Evolutionary conservation across 1,140 invertebrate species (phyloP).

Genomic region (Meloidogyne exigua): DNA sequence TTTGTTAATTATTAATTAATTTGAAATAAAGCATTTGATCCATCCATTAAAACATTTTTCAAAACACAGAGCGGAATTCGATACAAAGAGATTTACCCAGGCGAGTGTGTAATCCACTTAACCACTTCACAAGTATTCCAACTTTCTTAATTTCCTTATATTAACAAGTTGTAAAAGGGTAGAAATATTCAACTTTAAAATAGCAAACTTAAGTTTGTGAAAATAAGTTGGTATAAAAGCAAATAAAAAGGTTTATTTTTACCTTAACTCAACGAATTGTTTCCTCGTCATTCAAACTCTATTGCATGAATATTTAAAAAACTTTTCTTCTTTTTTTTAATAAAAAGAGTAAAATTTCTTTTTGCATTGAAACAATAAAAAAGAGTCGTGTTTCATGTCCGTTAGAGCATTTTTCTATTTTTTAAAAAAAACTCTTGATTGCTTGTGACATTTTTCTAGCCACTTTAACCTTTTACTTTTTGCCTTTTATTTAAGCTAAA

Average conservation of each 20-base stretch:
- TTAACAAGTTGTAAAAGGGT: too few species aligned
- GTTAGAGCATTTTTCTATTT: background rate
- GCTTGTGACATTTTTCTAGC: background rate
- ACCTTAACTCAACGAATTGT: background rate
- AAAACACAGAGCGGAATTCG: too few species aligned
- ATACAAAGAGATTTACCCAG: too few species aligned
- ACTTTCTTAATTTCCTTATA: too few species aligned
- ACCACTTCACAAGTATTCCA: too few species aligned
- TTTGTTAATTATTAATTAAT: too few species aligned
- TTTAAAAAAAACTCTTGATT: background rate
- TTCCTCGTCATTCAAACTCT: background rate
- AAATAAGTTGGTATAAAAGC: too few species aligned
- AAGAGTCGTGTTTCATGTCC: background rate
- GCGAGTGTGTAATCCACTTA: too few species aligned
- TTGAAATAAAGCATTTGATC: too few species aligned
- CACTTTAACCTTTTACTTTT: background rate
- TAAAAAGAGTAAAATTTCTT: background rate
- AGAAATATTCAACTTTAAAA: too few species aligned
- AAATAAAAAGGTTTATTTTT: background rate
- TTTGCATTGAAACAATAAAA: constrained; percentile 2
- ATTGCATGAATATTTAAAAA: background rate
- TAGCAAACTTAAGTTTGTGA: too few species aligned
- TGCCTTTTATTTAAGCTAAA: background rate
- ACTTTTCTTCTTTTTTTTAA: background rate
- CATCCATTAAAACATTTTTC: too few species aligned